These are phyloP conservation scores for Spermophilus dauricus DNA, from an alignment of 2,113 vertebrate genomes.

Conservation along the genomic window DNA sequence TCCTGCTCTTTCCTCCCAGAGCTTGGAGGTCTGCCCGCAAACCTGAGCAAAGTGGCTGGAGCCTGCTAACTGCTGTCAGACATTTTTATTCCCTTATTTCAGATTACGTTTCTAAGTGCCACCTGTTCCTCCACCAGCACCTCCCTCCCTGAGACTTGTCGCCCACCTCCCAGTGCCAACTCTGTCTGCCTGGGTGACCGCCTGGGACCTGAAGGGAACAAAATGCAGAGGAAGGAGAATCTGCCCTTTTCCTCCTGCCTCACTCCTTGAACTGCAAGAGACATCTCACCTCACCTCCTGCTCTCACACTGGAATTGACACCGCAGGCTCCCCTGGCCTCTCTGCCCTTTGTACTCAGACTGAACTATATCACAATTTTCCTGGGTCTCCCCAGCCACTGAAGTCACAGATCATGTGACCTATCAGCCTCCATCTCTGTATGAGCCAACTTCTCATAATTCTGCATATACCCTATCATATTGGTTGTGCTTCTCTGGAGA, in stretches of 20 bases:
- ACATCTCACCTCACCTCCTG: not conserved
- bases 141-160: not conserved
- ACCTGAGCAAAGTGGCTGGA: slow-evolving; percentile 24
- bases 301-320: not conserved
- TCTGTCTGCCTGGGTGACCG: not conserved
- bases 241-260: not conserved
- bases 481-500: not conserved
- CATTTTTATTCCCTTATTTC: slow-evolving; percentile 23
- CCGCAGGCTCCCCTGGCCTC: not conserved
- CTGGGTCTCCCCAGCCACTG: not conserved
- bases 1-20: slow-evolving; percentile 53
- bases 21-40: slow-evolving; percentile 61
- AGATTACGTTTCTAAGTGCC: slow-evolving; percentile 45
- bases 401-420: not conserved
- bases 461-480: not conserved
- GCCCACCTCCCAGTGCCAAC: not conserved
- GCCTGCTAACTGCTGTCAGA: slow-evolving; percentile 51
- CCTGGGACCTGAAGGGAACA: not conserved
- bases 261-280: not conserved
- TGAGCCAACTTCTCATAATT: not conserved
- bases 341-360: not conserved
- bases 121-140: slow-evolving; percentile 47
- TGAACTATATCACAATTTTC: not conserved
- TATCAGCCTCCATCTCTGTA: not conserved
- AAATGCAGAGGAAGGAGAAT: not conserved